These are phyloP conservation scores for Aethina tumida DNA, from an alignment of 1,140 invertebrate genomes.

Conservation along the genomic window DNA sequence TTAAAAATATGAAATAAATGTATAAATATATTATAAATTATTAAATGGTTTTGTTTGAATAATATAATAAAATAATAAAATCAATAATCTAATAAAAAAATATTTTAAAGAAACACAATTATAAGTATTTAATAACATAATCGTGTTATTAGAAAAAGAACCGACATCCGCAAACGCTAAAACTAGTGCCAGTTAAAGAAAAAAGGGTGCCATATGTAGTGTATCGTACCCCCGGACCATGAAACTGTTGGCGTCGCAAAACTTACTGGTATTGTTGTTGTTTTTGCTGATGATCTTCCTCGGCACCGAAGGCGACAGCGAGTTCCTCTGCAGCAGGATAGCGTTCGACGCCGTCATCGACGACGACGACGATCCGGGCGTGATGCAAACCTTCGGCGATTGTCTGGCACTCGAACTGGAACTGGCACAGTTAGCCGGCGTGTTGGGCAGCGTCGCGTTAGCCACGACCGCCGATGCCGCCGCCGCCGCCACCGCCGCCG, in stretches of 20 bases:
- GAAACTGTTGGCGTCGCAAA: too few species aligned
- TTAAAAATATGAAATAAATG: too few species aligned
- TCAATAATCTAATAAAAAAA: too few species aligned
- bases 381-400: conserved; percentile 29
- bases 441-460: conserved; percentile 13
- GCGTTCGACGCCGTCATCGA: too few species aligned
- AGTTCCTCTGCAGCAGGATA: conserved; percentile 24
- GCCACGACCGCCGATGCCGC: conserved; percentile 3
- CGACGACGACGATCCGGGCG: conserved; percentile 16
- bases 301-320: conserved; percentile 29
- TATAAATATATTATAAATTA: too few species aligned
- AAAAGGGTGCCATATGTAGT: too few species aligned
- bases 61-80: too few species aligned
- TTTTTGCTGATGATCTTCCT: conserved; percentile 35
- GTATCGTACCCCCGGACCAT: too few species aligned
- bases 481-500: conserved; percentile 9
- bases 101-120: too few species aligned
- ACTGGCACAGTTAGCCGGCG: conserved; percentile 18
- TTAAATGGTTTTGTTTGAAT: too few species aligned
- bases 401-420: conserved; percentile 27
- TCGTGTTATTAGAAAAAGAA: conserved; percentile 4
- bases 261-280: conserved; percentile 33
- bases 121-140: too few species aligned
- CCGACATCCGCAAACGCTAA: conserved; percentile 2
- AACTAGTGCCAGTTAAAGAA: too few species aligned